Percentiles rank a stretch among this genome's conserved stretches.
Conservation (phyloP, 1,140 invertebrate genomes). For the Teleogryllus occipitalis region DNA sequence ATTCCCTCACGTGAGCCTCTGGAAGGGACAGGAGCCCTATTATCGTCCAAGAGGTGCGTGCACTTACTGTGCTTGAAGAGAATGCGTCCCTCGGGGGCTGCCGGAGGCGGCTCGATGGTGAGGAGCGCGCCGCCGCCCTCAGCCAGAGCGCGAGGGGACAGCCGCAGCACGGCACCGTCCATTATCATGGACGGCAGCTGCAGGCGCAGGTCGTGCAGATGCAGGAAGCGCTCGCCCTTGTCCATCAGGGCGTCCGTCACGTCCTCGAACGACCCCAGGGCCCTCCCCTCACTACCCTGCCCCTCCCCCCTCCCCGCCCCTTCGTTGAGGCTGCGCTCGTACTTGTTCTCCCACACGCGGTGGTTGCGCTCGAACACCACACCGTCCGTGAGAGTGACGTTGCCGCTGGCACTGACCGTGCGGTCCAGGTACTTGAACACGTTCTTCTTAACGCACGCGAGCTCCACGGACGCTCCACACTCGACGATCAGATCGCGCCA, state of each 20-base stretch:
- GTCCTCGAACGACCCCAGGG: background rate
- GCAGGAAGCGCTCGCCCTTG: constrained; percentile 59
- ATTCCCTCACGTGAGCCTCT: too few species aligned
- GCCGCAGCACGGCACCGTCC: constrained; percentile 55
- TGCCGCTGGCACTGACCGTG: background rate
- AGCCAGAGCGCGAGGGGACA: constrained; percentile 55
- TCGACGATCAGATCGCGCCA: constrained; percentile 13
- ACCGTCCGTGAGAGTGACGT: constrained; percentile 11
- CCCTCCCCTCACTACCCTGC: background rate
- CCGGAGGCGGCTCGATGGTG: constrained; percentile 56
- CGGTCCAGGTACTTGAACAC: constrained; percentile 17
- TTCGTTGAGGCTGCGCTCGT: constrained; percentile 2
- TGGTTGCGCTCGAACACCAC: constrained; percentile 11
- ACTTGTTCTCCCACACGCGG: constrained; percentile 14
- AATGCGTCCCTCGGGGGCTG: constrained; percentile 12
- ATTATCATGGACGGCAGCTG: constrained; percentile 59
- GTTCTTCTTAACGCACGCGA: constrained; percentile 13
- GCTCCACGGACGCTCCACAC: background rate
- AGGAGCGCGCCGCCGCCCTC: constrained; percentile 62
- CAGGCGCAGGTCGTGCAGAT: constrained; percentile 64
- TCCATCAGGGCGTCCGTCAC: constrained; percentile 52
- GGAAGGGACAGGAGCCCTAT: too few species aligned
- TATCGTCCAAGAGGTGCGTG: background rate
- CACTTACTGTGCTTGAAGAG: constrained; percentile 17
- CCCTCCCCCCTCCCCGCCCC: background rate